Percentiles rank a stretch among this genome's conserved stretches.
phyloP scores from a whole-genome alignment of 2,113 vertebrate species.

The Ancistrus triradiatus region DNA sequence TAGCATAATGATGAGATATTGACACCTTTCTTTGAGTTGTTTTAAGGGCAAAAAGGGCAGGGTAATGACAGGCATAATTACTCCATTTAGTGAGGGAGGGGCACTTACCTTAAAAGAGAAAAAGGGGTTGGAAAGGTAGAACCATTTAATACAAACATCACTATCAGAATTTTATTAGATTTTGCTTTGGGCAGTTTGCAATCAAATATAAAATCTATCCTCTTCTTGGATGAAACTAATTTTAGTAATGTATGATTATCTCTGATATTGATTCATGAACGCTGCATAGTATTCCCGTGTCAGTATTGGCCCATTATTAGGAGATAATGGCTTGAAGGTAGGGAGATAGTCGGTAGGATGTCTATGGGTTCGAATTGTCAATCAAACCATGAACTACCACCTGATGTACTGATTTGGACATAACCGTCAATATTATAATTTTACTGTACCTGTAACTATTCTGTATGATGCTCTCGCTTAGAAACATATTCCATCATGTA shows the following conservation, averaged over 20 bases:
- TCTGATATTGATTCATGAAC: not conserved
- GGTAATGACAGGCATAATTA: constrained; percentile 72
- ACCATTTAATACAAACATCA: too few relatives aligned
- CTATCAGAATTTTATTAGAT: too few relatives aligned
- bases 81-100: constrained; percentile 64
- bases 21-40: constrained; percentile 69
- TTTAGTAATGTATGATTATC: not conserved
- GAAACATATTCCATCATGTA: too few relatives aligned
- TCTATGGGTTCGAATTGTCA: not conserved
- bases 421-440: too few relatives aligned
- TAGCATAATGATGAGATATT: constrained; percentile 74
- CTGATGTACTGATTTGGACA: too few relatives aligned
- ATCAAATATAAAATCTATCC: too few relatives aligned
- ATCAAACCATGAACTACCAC: not conserved
- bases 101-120: constrained; percentile 47
- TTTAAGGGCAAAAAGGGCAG: constrained; percentile 61
- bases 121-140: not conserved
- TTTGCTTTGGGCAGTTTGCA: too few relatives aligned
- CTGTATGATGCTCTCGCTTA: too few relatives aligned
- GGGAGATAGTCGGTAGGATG: not conserved
- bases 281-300: not conserved
- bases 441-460: too few relatives aligned
- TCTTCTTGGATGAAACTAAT: too few relatives aligned
- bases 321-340: not conserved
- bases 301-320: constrained; percentile 1